Conservation (phyloP, 2,888 invertebrate genomes). For the Pachydiplax longipennis region DNA sequence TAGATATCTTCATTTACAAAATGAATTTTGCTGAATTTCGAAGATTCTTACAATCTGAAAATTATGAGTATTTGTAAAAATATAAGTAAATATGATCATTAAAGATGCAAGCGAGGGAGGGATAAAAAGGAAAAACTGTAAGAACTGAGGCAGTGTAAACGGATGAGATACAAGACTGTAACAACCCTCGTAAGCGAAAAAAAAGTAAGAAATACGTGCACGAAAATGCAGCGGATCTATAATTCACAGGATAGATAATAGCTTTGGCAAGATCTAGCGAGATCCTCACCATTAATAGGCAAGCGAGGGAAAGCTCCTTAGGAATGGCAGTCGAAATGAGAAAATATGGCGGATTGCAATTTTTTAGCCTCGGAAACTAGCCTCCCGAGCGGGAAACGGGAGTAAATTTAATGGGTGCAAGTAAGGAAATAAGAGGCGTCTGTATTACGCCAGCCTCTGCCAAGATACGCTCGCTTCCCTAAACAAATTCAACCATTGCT, state of each 20-base stretch:
- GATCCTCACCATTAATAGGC: background rate
- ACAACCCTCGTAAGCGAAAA: background rate
- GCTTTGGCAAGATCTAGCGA: background rate
- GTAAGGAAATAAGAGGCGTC: slow-evolving; percentile 6
- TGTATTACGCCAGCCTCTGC: background rate
- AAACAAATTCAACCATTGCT: background rate
- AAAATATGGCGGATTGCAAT: background rate
- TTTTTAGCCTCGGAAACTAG: background rate
- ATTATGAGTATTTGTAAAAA: no score
- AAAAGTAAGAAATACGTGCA: background rate
- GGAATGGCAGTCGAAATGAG: background rate
- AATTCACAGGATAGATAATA: background rate
- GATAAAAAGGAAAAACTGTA: background rate
- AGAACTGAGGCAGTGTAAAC: background rate
- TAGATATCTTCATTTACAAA: no score
- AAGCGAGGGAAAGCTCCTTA: background rate
- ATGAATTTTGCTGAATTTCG: no score
- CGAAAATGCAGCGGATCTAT: background rate
- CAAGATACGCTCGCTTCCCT: background rate
- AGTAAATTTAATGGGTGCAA: slow-evolving; percentile 29
- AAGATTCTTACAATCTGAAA: no score
- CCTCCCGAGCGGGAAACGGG: background rate
- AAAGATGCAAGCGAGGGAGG: no score
- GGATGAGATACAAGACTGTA: background rate
- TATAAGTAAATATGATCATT: no score